Evolutionary conservation across 2,888 invertebrate species (phyloP), one percentile per base, ranked within the genome.

Genomic region (Fragum fragum): DNA sequence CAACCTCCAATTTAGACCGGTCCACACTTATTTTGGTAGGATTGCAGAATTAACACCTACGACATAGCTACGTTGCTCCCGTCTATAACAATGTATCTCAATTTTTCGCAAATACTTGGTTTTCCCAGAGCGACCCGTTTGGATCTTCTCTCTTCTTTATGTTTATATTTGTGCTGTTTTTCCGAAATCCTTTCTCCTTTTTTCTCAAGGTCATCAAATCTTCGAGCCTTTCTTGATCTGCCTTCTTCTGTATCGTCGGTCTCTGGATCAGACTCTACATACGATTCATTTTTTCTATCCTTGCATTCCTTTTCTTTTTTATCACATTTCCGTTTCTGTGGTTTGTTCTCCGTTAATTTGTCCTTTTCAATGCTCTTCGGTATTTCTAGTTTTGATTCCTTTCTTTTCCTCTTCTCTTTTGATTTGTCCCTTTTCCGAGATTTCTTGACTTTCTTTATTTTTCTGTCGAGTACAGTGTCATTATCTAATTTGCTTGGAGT

Each of bases 21-120:
- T n/a, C n/a, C n/a, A n/a, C n/a, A n/a, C n/a, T n/a, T n/a, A n/a
- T n/a, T n/a, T n/a, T n/a, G n/a, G n/a, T n/a, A n/a, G n/a, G n/a
- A n/a, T n/a, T n/a, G n/a, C n/a, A n/a, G n/a, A n/a, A n/a, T n/a
- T 36, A 5, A 16, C 29, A 90, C 96, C 96, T 95, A 98, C 97
- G 96, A 95, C 95, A 96, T 96, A 0, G 97, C 97, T 16, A 97
- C 96, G 95, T 98, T 98, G 93, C 97, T 97, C n/a, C 97, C 98
- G 94, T 98, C 98, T 71, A 98, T 96, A 21, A 97, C 95, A 77
- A 98, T 95, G 93, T 97, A 96, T 42, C 97, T 94, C 14, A 92
- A 74, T 18, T 81, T n/a, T 16, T 71, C 53, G 7, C 29, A n/a
- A 32, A n/a, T 52, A 7, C 11, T 9, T 21, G 29, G 28, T 18